A percentile compares a stretch with the other conserved stretches of the same genome.
These are phyloP conservation scores for Reticulitermes lucifugus DNA, from an alignment of 2,888 invertebrate genomes.

Conservation along the genomic window DNA sequence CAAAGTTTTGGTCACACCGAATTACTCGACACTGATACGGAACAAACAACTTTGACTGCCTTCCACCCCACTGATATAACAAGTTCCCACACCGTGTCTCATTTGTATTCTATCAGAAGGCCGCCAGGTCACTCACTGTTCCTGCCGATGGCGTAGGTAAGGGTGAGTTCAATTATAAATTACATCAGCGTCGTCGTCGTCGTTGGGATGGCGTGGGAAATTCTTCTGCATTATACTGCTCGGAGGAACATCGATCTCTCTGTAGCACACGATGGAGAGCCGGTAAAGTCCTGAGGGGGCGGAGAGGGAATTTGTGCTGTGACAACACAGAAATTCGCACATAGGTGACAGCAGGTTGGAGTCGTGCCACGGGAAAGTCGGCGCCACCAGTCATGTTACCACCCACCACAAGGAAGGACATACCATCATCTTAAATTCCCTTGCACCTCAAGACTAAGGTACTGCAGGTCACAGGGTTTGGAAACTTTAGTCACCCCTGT, in stretches of 20 bases:
- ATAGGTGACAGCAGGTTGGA: slow-evolving; percentile 6
- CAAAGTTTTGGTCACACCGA: too few species aligned
- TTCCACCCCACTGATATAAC: neutral
- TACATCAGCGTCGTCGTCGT: neutral
- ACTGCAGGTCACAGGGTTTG: neutral
- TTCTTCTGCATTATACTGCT: slow-evolving; percentile 1
- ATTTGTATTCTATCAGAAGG: neutral
- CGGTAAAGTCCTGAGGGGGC: neutral
- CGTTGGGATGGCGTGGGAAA: slow-evolving; percentile 7
- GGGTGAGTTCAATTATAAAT: slow-evolving; percentile 16
- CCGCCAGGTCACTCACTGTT: neutral
- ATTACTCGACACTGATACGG: too few species aligned
- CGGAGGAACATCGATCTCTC: slow-evolving; percentile 5
- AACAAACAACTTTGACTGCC: neutral
- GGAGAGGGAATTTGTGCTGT: neutral
- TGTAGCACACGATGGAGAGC: neutral
- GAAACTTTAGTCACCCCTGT: neutral
- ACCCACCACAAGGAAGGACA: neutral
- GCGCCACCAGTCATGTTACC: neutral
- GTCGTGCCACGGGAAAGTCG: neutral
- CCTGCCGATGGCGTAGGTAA: neutral
- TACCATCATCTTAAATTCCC: neutral
- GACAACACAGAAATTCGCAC: slow-evolving; percentile 4
- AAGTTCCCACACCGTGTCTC: neutral
- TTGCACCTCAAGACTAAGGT: neutral